Percentiles rank a stretch among this genome's conserved stretches.
Evolutionary conservation across 2,797 vertebrate species (phyloP).

Genomic region (Limnodromus scolopaceus): DNA sequence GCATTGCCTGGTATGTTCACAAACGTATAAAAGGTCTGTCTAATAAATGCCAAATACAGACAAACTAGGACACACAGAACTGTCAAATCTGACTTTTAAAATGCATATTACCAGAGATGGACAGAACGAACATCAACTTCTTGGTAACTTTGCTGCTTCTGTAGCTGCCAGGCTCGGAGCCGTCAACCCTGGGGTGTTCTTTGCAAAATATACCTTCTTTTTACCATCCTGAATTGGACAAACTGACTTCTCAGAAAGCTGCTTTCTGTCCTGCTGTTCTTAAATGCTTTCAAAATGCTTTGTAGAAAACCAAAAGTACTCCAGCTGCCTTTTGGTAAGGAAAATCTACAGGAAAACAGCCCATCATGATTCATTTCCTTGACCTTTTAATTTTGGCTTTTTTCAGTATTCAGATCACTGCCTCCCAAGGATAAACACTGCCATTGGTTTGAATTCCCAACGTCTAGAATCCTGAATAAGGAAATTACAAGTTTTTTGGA

Average conservation of each 20-base stretch:
- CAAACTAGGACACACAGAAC: background rate
- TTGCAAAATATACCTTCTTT: background rate
- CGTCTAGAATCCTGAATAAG: background rate
- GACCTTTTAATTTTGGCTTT: background rate
- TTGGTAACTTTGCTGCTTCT: background rate
- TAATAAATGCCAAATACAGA: background rate
- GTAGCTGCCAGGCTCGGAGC: background rate
- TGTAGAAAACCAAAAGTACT: background rate
- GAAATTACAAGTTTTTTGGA: background rate
- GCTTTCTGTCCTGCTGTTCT: background rate
- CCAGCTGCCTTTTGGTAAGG: background rate
- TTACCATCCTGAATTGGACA: background rate
- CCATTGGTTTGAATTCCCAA: background rate
- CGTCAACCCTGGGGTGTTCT: background rate
- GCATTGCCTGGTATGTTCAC: background rate
- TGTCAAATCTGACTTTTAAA: background rate
- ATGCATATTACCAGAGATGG: background rate
- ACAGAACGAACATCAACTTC: background rate
- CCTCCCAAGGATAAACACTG: background rate
- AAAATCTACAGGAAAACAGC: background rate
- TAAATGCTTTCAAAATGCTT: background rate
- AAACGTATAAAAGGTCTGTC: background rate
- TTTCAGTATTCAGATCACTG: background rate
- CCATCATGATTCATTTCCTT: background rate
- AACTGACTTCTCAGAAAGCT: background rate